Conservation (phyloP, 30 jellyfish, hydroid and myxozoan genomes). For the Aurelia coerulea region DNA sequence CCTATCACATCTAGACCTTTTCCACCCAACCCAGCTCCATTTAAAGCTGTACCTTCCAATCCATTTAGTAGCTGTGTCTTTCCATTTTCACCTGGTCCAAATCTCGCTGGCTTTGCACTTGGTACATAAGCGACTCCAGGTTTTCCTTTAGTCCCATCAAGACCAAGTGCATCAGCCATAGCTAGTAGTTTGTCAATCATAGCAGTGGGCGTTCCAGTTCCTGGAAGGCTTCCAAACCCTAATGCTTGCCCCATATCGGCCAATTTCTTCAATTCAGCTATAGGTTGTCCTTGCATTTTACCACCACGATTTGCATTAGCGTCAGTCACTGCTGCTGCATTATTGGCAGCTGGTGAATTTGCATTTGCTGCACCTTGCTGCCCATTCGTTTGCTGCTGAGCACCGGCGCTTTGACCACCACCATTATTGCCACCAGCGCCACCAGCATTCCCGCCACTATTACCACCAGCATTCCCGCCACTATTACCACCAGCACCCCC, state of each 20-base stretch:
- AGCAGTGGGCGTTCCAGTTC: constrained; percentile 71
- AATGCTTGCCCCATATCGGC: constrained; percentile 67
- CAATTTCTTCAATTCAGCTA: constrained; percentile 60
- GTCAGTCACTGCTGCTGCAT: constrained; percentile 53
- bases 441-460: constrained; percentile 31
- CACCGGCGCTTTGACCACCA: constrained; percentile 9
- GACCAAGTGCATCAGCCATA: constrained; percentile 82
- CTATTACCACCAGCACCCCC: constrained; percentile 22
- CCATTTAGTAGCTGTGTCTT: constrained; percentile 63
- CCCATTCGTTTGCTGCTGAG: constrained; percentile 27
- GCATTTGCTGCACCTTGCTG: constrained; percentile 30
- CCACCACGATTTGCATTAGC: constrained; percentile 59
- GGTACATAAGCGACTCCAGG: constrained; percentile 13
- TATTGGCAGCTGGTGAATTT: constrained; percentile 32
- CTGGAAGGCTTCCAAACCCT: constrained; percentile 70
- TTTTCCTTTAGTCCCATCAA: constrained; percentile 41
- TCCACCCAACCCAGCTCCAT: constrained; percentile 38
- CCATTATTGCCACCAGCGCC: constrained; percentile 23
- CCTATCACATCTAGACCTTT: constrained; percentile 56
- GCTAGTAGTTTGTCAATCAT: constrained; percentile 74
- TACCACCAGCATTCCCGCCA: constrained; percentile 29
- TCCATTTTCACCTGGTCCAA: constrained; percentile 74
- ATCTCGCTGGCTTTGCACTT: constrained; percentile 58
- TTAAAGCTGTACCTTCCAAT: constrained; percentile 25
- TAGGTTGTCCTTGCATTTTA: constrained; percentile 44